Percentiles rank a stretch among this genome's conserved stretches.
Conservation (phyloP, 2,888 invertebrate species). For the Zygogramma bicolorata region DNA sequence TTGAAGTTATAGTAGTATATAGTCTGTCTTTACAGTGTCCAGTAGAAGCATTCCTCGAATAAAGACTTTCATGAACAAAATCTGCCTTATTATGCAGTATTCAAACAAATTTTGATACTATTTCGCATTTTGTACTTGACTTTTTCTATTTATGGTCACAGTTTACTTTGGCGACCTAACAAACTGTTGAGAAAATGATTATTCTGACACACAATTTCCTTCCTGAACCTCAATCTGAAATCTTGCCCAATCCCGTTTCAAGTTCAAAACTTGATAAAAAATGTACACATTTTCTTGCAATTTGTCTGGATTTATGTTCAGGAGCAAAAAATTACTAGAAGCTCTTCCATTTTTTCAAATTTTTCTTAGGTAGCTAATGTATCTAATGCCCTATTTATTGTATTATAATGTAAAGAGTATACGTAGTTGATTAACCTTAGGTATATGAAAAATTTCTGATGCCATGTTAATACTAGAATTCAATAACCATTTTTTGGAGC, state of each 20-base stretch:
- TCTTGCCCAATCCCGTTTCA: too few species aligned
- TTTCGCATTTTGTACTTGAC: constrained; percentile 23
- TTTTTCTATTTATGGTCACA: constrained; percentile 8
- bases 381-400: constrained; percentile 37
- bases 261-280: too few species aligned
- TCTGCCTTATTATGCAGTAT: constrained; percentile 41
- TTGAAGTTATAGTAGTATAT: neutral
- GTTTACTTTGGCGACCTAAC: neutral
- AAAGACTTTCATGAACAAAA: constrained; percentile 35
- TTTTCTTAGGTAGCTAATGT: neutral
- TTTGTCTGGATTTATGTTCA: neutral
- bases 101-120: constrained; percentile 36
- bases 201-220: neutral
- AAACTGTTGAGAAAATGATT: neutral
- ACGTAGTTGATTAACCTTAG: constrained; percentile 28
- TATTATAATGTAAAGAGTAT: constrained; percentile 46
- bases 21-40: constrained; percentile 20
- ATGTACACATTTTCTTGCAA: neutral
- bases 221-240: neutral
- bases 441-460: constrained; percentile 28
- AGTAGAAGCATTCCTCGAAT: constrained; percentile 29
- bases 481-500: constrained; percentile 25
- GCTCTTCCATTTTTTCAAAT: neutral
- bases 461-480: constrained; percentile 26
- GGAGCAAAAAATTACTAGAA: neutral